Evolutionary conservation across 2,888 invertebrate species (phyloP).

Genomic region (Eledona agricola): DNA sequence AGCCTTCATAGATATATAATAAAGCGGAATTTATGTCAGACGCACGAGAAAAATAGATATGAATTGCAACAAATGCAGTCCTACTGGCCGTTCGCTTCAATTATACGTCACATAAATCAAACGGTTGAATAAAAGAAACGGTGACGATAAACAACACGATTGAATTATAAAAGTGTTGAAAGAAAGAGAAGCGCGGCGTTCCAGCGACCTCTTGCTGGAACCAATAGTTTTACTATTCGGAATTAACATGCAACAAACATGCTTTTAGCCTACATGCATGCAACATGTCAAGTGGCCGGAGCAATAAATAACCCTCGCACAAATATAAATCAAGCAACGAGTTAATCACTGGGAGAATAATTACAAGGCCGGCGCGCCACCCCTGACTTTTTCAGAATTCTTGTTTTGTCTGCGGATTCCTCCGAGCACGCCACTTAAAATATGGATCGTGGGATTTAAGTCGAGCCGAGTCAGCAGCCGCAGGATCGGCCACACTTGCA

Average conservation of each 20-base stretch:
- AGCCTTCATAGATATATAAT: slow-evolving; percentile 11
- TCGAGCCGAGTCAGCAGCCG: slow-evolving; percentile 46
- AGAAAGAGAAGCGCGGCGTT: slow-evolving; percentile 33
- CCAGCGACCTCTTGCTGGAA: slow-evolving; percentile 24
- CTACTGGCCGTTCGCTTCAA: slow-evolving; percentile 22
- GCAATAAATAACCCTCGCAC: slow-evolving; percentile 60
- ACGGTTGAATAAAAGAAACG: slow-evolving; percentile 21
- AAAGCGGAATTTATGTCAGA: slow-evolving; percentile 16
- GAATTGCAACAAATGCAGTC: slow-evolving; percentile 1
- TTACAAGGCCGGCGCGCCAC: slow-evolving; percentile 61
- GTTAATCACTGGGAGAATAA: slow-evolving; percentile 64
- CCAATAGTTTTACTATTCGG: slow-evolving; percentile 49
- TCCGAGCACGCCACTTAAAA: slow-evolving; percentile 16
- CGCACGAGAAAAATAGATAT: slow-evolving; percentile 26
- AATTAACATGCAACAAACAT: slow-evolving; percentile 63
- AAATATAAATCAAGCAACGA: slow-evolving; percentile 64
- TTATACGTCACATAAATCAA: slow-evolving; percentile 19
- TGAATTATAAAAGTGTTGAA: slow-evolving; percentile 33
- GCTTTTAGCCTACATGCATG: slow-evolving; percentile 62
- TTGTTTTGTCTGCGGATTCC: slow-evolving; percentile 45
- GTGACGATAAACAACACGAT: slow-evolving; percentile 12
- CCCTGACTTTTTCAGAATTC: slow-evolving; percentile 11
- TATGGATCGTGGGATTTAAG: slow-evolving; percentile 32
- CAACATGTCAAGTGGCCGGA: slow-evolving; percentile 60
- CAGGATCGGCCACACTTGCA: slow-evolving; percentile 52